These are phyloP conservation scores for Phacellophora camtschatica DNA, from an alignment of 30 jellyfish, hydroid and myxozoan genomes.

Conservation along the genomic window DNA sequence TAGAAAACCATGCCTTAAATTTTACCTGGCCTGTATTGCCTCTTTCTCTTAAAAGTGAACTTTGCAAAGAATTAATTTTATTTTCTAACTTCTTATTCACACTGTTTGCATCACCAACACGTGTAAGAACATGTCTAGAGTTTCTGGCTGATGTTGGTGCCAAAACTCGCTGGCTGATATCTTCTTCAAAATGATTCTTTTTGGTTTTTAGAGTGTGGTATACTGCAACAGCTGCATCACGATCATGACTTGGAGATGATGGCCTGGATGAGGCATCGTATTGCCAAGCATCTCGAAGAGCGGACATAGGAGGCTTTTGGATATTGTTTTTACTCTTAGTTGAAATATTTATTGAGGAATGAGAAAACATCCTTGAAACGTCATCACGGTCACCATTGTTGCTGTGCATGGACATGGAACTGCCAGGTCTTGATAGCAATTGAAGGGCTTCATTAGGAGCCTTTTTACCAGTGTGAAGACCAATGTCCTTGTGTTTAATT, in stretches of 20 bases:
- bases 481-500: slow-evolving; percentile 10
- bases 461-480: background rate
- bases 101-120: slow-evolving; percentile 21
- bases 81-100: slow-evolving; percentile 24
- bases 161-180: background rate
- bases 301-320: slow-evolving; percentile 5
- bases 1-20: too few relatives aligned
- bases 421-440: slow-evolving; percentile 1
- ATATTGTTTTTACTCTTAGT: slow-evolving; percentile 14
- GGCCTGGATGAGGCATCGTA: background rate
- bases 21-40: background rate
- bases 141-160: background rate
- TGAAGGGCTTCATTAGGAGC: background rate
- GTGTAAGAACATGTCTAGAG: background rate
- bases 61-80: slow-evolving; percentile 14
- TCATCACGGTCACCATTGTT: background rate
- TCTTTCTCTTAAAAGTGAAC: background rate
- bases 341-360: background rate
- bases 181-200: background rate
- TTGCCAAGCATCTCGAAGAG: slow-evolving; percentile 53
- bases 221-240: slow-evolving; percentile 30
- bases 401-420: slow-evolving; percentile 17
- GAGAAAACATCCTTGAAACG: background rate
- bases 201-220: background rate
- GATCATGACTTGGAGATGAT: background rate